Evolutionary conservation across 2,113 vertebrate genomes (phyloP).

Genomic region (Hemibagrus wyckioides): DNA sequence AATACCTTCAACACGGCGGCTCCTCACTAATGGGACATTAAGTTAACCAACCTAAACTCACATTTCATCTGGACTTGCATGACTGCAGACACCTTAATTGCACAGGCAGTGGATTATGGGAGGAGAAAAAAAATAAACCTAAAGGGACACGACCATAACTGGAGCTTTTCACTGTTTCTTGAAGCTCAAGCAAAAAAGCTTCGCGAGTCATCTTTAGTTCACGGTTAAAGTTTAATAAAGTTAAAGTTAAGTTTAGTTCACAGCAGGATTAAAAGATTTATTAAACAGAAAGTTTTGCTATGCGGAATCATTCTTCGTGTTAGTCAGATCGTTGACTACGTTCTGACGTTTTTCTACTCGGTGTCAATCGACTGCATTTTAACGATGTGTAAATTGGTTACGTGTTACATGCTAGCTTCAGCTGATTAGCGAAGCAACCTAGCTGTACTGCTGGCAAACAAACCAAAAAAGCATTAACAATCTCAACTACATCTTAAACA

Average conservation of each 20-base stretch:
- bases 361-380: neutral
- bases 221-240: neutral
- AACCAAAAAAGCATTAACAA: neutral
- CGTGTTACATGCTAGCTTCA: neutral
- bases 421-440: neutral
- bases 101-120: constrained; percentile 46
- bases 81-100: constrained; percentile 61
- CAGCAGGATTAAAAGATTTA: neutral
- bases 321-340: neutral
- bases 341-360: neutral
- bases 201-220: constrained; percentile 50
- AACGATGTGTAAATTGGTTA: neutral
- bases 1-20: constrained; percentile 39
- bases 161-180: neutral
- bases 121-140: constrained; percentile 41
- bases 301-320: neutral
- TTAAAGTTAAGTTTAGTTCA: neutral
- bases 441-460: neutral
- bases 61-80: constrained; percentile 51
- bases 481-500: neutral
- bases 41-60: constrained; percentile 50
- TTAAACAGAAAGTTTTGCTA: neutral
- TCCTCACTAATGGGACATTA: constrained; percentile 54
- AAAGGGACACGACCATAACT: neutral
- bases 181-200: neutral